These are phyloP conservation scores for Paraescarpia echinospica DNA, from an alignment of 1,140 invertebrate genomes.

Conservation along the genomic window DNA sequence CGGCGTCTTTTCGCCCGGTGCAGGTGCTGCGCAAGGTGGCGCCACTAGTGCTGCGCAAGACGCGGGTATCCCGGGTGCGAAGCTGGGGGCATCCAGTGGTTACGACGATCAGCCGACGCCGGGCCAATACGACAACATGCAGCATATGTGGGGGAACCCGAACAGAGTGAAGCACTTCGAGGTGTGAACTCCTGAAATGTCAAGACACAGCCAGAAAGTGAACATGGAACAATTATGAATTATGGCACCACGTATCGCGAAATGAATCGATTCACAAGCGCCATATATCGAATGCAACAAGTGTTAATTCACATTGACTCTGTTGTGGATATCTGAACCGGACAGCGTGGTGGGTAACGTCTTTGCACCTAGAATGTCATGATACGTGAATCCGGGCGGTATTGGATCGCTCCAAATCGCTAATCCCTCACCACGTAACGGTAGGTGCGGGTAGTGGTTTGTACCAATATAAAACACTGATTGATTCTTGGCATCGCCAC, in stretches of 20 bases:
- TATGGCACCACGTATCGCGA: not conserved
- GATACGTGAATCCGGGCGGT: too few relatives aligned
- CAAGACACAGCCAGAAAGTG: not conserved
- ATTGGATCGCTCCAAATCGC: too few relatives aligned
- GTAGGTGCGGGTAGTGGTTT: too few relatives aligned
- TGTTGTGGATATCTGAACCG: too few relatives aligned
- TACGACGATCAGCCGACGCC: not conserved
- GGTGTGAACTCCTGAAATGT: not conserved
- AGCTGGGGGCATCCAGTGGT: not conserved
- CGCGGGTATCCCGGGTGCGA: not conserved
- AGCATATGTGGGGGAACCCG: not conserved
- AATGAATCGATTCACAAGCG: too few relatives aligned
- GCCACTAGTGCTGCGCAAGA: not conserved
- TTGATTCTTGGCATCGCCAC: not conserved
- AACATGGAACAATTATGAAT: too few relatives aligned
- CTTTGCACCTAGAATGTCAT: too few relatives aligned
- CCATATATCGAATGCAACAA: too few relatives aligned
- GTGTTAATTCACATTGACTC: too few relatives aligned
- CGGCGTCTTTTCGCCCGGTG: not conserved
- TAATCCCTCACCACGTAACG: too few relatives aligned
- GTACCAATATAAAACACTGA: too few relatives aligned
- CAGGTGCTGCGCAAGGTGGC: not conserved
- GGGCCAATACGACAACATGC: not conserved
- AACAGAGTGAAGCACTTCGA: not conserved
- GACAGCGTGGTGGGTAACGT: too few relatives aligned